phyloP scores from a whole-genome alignment of 1,140 invertebrate genomes.

The Diabrotica virgifera region DNA sequence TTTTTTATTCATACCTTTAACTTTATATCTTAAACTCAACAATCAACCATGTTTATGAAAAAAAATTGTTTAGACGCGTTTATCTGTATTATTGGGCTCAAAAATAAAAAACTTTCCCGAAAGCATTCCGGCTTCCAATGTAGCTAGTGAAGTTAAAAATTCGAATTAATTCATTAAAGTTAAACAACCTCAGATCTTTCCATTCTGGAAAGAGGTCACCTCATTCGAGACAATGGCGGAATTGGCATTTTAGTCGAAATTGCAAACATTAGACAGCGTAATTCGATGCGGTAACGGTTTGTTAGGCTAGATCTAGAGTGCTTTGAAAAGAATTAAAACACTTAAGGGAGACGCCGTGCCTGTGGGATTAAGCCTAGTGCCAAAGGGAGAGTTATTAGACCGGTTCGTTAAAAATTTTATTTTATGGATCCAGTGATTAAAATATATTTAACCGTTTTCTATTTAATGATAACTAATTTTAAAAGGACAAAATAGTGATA shows the following conservation, averaged over 20 bases:
- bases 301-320: slow-evolving; percentile 27
- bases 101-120: no score
- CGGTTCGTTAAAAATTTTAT: not conserved
- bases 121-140: no score
- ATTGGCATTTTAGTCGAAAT: slow-evolving; percentile 13
- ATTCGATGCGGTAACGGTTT: slow-evolving; percentile 28
- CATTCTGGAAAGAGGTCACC: not conserved
- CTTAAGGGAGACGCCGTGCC: slow-evolving; percentile 26
- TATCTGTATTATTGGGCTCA: no score
- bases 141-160: not conserved
- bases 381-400: not conserved
- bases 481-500: no score
- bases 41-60: no score
- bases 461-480: no score
- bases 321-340: slow-evolving; percentile 29
- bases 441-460: no score
- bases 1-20: no score
- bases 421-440: no score
- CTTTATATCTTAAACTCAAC: no score
- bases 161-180: slow-evolving; percentile 1
- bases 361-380: slow-evolving; percentile 23
- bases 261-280: slow-evolving; percentile 25
- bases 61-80: no score
- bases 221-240: slow-evolving; percentile 15
- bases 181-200: not conserved